Percentiles rank a stretch among this genome's conserved stretches.
phyloP scores from a whole-genome alignment of 2,888 invertebrate species.

The Ichneumoninae sp. region DNA sequence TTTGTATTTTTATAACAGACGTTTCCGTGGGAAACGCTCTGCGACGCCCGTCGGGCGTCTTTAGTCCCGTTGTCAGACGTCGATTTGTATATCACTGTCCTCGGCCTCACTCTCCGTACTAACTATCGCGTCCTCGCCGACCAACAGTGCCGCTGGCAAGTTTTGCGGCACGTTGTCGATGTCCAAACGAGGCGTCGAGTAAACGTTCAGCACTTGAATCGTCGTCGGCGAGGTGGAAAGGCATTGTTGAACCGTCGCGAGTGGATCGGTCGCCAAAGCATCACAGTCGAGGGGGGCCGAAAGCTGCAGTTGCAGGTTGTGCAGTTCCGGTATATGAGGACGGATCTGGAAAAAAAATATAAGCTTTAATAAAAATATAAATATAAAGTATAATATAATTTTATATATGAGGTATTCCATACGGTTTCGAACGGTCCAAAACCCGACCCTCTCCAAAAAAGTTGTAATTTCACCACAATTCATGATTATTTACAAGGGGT shows the following conservation, averaged over 20 bases:
- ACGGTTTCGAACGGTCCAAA: too few relatives aligned
- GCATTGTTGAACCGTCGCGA: slow-evolving; percentile 82
- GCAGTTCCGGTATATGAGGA: slow-evolving; percentile 89
- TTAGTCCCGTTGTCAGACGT: slow-evolving; percentile 82
- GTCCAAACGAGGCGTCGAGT: slow-evolving; percentile 82
- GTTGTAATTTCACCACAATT: too few relatives aligned
- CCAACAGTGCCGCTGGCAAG: slow-evolving; percentile 83
- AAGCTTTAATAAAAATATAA: not conserved
- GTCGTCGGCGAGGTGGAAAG: slow-evolving; percentile 82
- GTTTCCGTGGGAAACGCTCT: slow-evolving; percentile 12
- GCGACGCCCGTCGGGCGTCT: slow-evolving; percentile 51
- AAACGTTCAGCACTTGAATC: slow-evolving; percentile 84
- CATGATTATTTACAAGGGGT: too few relatives aligned
- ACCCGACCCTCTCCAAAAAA: too few relatives aligned
- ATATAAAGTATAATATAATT: too few relatives aligned
- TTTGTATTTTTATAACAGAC: not conserved
- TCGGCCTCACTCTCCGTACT: slow-evolving; percentile 84
- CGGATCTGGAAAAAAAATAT: slow-evolving; percentile 85
- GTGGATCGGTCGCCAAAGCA: slow-evolving; percentile 76
- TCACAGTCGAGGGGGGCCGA: slow-evolving; percentile 82
- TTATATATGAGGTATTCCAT: too few relatives aligned
- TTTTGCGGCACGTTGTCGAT: slow-evolving; percentile 83
- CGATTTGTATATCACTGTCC: slow-evolving; percentile 84
- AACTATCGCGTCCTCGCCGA: slow-evolving; percentile 83
- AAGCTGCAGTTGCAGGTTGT: slow-evolving; percentile 86